Base-by-base conservation (phyloP, 2,888 invertebrate genomes). In the Diloba caeruleocephala region DNA sequence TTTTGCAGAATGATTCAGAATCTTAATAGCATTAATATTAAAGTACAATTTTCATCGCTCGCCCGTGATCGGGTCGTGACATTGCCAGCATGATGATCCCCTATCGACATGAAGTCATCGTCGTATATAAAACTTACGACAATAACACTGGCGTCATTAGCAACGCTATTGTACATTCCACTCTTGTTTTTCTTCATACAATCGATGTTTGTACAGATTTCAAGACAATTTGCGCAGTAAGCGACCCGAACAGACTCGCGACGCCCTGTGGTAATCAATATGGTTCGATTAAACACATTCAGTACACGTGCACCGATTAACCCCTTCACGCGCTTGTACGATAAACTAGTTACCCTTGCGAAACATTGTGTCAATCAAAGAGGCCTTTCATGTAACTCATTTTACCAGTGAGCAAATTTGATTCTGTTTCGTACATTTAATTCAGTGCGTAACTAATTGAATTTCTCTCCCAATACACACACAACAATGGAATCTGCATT, bases 141-240 rank as follows among this genome's bases (percentile, higher is more conserved):
- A 85, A 84, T 81, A 79, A 71, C 34, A 68, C 67, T 70, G 64
- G 68, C 82, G 86, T 84, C 86, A 83, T 81, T 83, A 81, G 71
- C 76, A 77, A 68, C 74, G 67, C 76, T 81, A 81, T 81, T 82
- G 76, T 82, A 84, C 21, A 21, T 21, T 79, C 81, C 80, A 71
- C 75, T 78, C 71, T 78, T 87, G 82, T 87, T 86, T 82, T 86
- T 84, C 84, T 77, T 75, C 65, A 60, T 65, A 79, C 71, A 80
- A 85, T 81, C 79, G 78, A 81, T 90, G 82, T 90, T 92, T 90
- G 80, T 81, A 85, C 88, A 90, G 88, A 87, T 89, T 89, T 86
- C 74, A 66, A 67, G 75, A 80, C 76, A 80, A 84, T 85, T 81
- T 91, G 88, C 93, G 90, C 89, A 90, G 87, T 89, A 82, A 79